Base-by-base conservation (phyloP, 2,113 vertebrate species). In the Antennarius striatus region DNA sequence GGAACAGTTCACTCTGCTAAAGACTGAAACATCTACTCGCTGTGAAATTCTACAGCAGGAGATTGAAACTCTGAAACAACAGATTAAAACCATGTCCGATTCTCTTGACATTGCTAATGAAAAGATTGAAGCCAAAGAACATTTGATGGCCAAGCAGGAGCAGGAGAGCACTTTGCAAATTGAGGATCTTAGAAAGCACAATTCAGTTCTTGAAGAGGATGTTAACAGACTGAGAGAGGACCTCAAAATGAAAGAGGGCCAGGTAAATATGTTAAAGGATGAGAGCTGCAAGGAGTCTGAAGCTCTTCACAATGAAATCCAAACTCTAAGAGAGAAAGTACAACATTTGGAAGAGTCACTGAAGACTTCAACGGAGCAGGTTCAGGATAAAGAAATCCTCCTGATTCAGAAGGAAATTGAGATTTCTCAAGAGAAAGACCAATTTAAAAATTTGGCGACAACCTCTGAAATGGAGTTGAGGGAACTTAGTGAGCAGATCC, bases 401-500 rank as follows among this genome's bases (percentile, higher is more conserved):
- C 29, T 88, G 42, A 50, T 40, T 51, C 54, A 64, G 9, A 83
- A 62, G 16, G 86, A 88, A 6, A 10, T n/a, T 1, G 86, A 84
- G 39, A 67, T 85, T 50, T 79, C 72, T 45, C 58, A 75, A 39
- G 75, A 67, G 55, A 85, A 64, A 12, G 15, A 67, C 1, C 11
- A 12, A 1, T 45, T 73, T 49, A 47, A 84, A 56, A 68, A 56
- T 0, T 4, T 63, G 12, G 16, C 50, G 17, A 11, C 14, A 12
- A 29, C 17, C 1, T 81, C 81, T 71, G 74, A 81, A 22, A 60
- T 67, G 2, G 78, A 88, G 12, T 45, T 74, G 0, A 60, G 2
- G 15, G 17, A 5, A 36, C 89, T 94, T 0, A 87, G 68, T 5
- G 86, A 87, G 2, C 89, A 91, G 75, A 66, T 98, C 10, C 91